Conservation (phyloP, 30 jellyfish, hydroid and myxozoan genomes). For the Hydractinia symbiolongicarpus region DNA sequence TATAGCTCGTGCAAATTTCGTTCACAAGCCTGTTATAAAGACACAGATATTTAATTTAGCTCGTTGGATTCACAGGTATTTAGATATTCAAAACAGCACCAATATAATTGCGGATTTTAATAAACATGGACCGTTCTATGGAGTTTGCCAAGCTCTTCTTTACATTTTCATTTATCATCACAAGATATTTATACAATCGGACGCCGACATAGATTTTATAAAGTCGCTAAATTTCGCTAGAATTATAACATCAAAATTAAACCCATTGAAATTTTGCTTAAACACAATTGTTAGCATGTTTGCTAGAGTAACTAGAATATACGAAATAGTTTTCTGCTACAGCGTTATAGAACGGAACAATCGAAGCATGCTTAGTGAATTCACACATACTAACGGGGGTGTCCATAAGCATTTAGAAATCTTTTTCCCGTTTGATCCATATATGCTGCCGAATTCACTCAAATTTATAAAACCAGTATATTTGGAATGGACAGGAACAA, state of each 20-base stretch:
- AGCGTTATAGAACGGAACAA: slow-evolving; percentile 77
- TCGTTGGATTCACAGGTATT: slow-evolving; percentile 67
- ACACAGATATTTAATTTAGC: slow-evolving; percentile 26
- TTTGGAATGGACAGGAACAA: slow-evolving; percentile 58
- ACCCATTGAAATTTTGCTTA: slow-evolving; percentile 72
- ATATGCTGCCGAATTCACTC: slow-evolving; percentile 48
- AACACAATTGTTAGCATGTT: slow-evolving; percentile 70
- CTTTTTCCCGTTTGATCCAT: slow-evolving; percentile 88
- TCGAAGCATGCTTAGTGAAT: slow-evolving; percentile 39
- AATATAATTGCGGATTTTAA: slow-evolving; percentile 45
- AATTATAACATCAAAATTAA: slow-evolving; percentile 51
- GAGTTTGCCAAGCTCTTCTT: slow-evolving; percentile 71
- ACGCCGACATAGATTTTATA: slow-evolving; percentile 40
- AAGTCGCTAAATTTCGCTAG: slow-evolving; percentile 55
- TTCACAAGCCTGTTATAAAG: slow-evolving; percentile 29
- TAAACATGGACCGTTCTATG: slow-evolving; percentile 62
- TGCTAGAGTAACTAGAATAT: slow-evolving; percentile 80
- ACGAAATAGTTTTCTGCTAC: slow-evolving; percentile 85
- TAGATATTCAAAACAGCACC: slow-evolving; percentile 50
- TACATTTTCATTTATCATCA: slow-evolving; percentile 68
- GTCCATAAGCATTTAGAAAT: slow-evolving; percentile 39
- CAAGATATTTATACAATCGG: slow-evolving; percentile 27
- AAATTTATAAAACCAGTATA: slow-evolving; percentile 41
- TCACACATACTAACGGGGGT: slow-evolving; percentile 1
- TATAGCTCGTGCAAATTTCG: slow-evolving; percentile 65